phyloP scores from a whole-genome alignment of 2,888 invertebrate species.

The Caenorhabditis sp. region DNA sequence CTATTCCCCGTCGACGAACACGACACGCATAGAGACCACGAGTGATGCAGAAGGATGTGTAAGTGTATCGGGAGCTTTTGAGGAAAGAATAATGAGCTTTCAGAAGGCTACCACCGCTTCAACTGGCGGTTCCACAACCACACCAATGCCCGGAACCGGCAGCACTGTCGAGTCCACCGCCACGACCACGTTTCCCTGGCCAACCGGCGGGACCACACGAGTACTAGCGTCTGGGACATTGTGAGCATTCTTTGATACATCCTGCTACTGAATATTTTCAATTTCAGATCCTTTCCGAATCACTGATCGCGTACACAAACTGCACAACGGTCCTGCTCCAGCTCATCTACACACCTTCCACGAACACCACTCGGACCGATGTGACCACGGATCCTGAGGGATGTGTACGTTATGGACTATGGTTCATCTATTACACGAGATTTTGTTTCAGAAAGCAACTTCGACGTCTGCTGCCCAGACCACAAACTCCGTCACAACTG shows the following conservation, averaged over 20 bases:
- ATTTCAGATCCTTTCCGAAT: not conserved
- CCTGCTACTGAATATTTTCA: not conserved
- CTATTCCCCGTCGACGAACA: conserved; percentile 10
- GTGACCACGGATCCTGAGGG: not conserved
- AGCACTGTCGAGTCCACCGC: not conserved
- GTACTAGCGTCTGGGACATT: not conserved
- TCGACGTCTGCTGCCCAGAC: not conserved
- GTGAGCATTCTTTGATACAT: not conserved
- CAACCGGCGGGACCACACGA: not conserved
- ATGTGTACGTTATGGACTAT: not conserved
- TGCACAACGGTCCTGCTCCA: conserved; percentile 2
- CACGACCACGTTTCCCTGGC: not conserved
- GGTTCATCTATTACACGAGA: not conserved
- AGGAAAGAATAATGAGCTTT: not conserved
- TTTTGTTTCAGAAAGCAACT: not conserved
- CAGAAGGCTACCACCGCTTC: not conserved
- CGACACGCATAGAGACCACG: conserved; percentile 11
- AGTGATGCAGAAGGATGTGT: conserved; percentile 39
- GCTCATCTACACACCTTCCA: not conserved
- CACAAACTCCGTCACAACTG: not conserved
- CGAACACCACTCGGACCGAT: not conserved
- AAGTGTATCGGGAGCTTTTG: not conserved
- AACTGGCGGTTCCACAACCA: not conserved
- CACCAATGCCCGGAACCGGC: not conserved
- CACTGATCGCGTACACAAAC: not conserved